phyloP scores from a whole-genome alignment of 2,113 vertebrate species.

The Ornithorhynchus anatinus region DNA sequence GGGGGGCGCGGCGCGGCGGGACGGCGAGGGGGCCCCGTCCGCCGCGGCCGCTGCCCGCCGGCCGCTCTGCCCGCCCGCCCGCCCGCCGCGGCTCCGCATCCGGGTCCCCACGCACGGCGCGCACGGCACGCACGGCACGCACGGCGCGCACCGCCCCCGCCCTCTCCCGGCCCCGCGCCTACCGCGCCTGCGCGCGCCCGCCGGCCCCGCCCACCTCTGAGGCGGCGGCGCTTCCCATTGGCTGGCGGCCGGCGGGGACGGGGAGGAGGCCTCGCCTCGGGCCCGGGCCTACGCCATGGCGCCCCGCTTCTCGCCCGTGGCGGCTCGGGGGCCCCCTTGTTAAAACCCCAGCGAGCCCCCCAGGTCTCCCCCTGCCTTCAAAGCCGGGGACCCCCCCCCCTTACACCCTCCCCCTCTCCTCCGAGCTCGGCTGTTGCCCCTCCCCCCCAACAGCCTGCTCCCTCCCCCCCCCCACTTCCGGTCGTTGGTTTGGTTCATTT shows the following conservation, averaged over 20 bases:
- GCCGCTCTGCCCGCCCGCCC: conserved; percentile 41
- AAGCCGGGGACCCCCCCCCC: too few species aligned
- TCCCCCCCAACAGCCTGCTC: too few species aligned
- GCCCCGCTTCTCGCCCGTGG: too few species aligned
- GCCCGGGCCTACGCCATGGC: neutral
- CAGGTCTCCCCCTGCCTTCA: too few species aligned
- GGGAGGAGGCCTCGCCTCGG: too few species aligned
- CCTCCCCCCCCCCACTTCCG: too few species aligned
- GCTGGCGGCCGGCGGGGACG: too few species aligned
- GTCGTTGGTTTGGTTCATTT: too few species aligned
- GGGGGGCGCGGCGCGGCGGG: conserved; percentile 7
- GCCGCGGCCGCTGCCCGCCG: conserved; percentile 24
- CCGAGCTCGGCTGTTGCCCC: too few species aligned
- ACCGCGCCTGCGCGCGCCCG: neutral
- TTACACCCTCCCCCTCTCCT: too few species aligned
- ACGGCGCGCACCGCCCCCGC: neutral
- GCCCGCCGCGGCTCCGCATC: conserved; percentile 33
- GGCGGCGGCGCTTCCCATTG: conserved; percentile 13
- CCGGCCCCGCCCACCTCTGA: neutral
- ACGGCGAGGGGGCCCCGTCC: conserved; percentile 7
- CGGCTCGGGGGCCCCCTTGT: too few species aligned
- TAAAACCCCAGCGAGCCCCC: too few species aligned
- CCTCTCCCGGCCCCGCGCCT: neutral
- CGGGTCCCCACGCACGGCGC: neutral
- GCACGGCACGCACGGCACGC: neutral